Evolutionary conservation across 92 coral and sea anemone species (phyloP), one percentile per base, ranked within the genome.

Genomic region (Epizoanthus scotinus): DNA sequence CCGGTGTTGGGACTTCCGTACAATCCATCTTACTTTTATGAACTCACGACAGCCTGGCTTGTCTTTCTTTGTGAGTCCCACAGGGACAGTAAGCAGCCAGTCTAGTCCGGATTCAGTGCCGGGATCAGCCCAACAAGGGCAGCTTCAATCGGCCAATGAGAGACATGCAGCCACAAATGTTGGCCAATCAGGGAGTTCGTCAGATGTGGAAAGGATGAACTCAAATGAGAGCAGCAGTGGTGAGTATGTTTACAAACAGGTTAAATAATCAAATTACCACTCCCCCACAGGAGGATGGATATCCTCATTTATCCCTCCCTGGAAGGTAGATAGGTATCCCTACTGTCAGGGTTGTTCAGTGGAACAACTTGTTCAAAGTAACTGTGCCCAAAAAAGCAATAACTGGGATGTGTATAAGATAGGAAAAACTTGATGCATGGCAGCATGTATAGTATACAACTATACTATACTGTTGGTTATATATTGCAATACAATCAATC

Each of bases 1-100:
- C 54, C 89, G 83, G 6, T 95, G 98, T 73, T 91, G 94, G 89
- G 98, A 95, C 73, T 95, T 95, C 86, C 91, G 98, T 52, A 89
- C 90, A 25, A 87, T 95, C 63, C 97, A 88, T 40, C 79, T 95
- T 31, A 95, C 93, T n/a, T 95, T 95, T 89, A 91, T 95, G 95
- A 91, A 91, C 67, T 90, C 86, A 50, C 91, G 84, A 29, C 94
- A 91, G 44, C 86, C 92, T 42, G 70, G 86, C 25, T 89, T 87
- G 79, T 66, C 86, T 31, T 36, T 88, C 55, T 86, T 85, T 86
- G 79, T 87, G 59, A 70, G 89, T 71, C 94, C 94, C 2, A 72
- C 90, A 22, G 94, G 90, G 29, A 77, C 92, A 3, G 78, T 50
- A 15, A 90, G 94, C 52, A 83, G 85, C 55, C 97, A 93, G 78